Evolutionary conservation across 2,888 invertebrate species (phyloP), one percentile per base, ranked within the genome.

Genomic region (Drosophila antonietae): DNA sequence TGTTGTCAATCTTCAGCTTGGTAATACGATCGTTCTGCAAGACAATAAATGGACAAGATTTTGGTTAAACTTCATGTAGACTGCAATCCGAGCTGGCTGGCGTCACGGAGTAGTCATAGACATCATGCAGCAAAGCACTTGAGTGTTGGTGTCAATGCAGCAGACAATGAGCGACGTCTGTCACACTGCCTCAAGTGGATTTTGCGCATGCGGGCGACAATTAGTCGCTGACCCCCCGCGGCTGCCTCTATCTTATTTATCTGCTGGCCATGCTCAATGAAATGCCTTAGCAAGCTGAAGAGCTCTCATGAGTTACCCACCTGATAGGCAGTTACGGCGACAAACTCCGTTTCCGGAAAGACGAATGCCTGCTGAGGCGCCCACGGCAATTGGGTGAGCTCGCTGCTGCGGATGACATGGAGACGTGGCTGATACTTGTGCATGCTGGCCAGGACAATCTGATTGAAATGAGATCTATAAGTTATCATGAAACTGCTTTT

Each of bases 281-380:
- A 37, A 14, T 15, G 14, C 14, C 14, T 15, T 37, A 37, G 28
- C n/a, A 12, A 14, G n/a, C n/a, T 23, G 15, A 8, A 39, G n/a
- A 53, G 35, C 20, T 18, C 41, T 63, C 20, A 20, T 37, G 55
- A 28, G 55, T 31, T 55, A 92, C 93, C 90, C 93, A 96, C 96
- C 95, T 98, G 98, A 93, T 99, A 99, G 61, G 99, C 99, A 0
- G 99, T 99, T 52, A 99, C 99, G 10, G 98, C 99, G 58, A 99
- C 97, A 93, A 99, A 99, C 91, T 97, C 96, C 0, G 97, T 97
- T 92, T 97, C 97, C 0, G 95, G 94, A 92, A 97, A 97, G 20
- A 94, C 93, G 91, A 96, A 95, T 49, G 94, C 93, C 28, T 95
- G 94, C 64, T 95, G 94, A 0, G 95, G 95, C 51, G 95, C 95